phyloP scores from a whole-genome alignment of 2,113 vertebrate species.

The Peromyscus californicus region DNA sequence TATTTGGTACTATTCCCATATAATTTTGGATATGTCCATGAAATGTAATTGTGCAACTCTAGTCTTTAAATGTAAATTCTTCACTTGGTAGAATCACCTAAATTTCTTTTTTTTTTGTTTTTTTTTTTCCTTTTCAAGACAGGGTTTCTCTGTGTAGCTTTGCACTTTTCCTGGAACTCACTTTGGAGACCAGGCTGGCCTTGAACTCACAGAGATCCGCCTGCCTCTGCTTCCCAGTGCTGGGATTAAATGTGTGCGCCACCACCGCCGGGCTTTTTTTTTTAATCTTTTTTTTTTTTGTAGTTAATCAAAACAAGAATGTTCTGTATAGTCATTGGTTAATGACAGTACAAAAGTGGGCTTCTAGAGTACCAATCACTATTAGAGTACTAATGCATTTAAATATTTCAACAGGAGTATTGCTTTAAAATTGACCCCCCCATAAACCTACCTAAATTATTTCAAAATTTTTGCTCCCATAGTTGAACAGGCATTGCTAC shows the following conservation, averaged over 20 bases:
- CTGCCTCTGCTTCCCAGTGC: no score
- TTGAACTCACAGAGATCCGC: no score
- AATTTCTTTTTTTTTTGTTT: slow-evolving; percentile 47
- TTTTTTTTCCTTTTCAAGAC: no score
- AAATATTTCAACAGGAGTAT: not conserved
- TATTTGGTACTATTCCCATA: not conserved
- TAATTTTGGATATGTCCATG: slow-evolving; percentile 35
- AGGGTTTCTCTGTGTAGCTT: no score
- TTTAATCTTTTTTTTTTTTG: not conserved
- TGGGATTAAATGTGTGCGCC: no score
- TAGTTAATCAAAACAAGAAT: not conserved
- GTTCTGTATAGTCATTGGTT: not conserved
- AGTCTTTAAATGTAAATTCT: slow-evolving; percentile 33
- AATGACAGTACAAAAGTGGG: not conserved
- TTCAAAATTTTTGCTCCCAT: not conserved
- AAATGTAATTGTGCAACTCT: not conserved
- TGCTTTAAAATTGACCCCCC: not conserved
- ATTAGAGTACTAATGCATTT: slow-evolving; percentile 21
- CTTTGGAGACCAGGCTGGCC: no score
- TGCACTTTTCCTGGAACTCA: no score
- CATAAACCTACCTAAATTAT: not conserved
- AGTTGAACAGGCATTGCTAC: not conserved
- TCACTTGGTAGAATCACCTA: slow-evolving; percentile 1
- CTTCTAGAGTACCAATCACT: not conserved
- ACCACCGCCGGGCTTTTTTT: no score